phyloP scores from a whole-genome alignment of 2,797 vertebrate species.

The Apogon hyalosoma region DNA sequence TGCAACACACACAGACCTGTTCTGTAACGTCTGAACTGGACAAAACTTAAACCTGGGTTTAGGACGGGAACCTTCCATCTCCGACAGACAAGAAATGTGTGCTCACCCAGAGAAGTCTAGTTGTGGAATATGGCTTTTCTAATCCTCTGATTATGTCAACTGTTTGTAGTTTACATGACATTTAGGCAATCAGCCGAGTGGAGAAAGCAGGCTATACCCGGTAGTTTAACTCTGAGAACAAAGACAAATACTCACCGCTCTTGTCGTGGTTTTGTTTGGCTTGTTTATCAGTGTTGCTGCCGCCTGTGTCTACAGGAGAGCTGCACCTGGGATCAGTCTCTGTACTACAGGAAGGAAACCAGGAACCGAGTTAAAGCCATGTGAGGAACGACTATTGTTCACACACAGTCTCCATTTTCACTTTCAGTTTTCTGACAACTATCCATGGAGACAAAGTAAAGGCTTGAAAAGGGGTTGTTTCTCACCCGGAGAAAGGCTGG shows the following conservation, averaged over 20 bases:
- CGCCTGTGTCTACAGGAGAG: slow-evolving; percentile 83
- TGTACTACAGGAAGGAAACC: slow-evolving; percentile 72
- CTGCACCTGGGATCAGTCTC: slow-evolving; percentile 88
- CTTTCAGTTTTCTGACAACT: neutral
- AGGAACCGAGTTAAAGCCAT: neutral
- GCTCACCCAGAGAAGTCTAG: no score
- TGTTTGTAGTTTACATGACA: no score
- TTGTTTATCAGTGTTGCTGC: slow-evolving; percentile 55
- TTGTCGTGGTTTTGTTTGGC: slow-evolving; percentile 81
- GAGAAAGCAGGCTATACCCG: no score
- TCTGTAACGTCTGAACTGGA: no score
- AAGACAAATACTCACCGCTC: slow-evolving; percentile 77
- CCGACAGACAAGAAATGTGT: neutral
- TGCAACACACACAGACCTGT: slow-evolving; percentile 40
- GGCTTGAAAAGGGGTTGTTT: neutral
- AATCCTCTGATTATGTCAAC: no score
- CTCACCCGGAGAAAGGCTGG: slow-evolving; percentile 92
- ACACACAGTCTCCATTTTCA: neutral
- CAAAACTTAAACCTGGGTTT: no score
- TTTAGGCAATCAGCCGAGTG: neutral
- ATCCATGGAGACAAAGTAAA: neutral
- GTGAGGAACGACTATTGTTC: neutral
- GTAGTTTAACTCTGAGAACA: neutral
- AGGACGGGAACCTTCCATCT: no score
- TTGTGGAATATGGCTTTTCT: no score